Conservation (phyloP, 2,113 vertebrate species). For the Tyto alba region DNA sequence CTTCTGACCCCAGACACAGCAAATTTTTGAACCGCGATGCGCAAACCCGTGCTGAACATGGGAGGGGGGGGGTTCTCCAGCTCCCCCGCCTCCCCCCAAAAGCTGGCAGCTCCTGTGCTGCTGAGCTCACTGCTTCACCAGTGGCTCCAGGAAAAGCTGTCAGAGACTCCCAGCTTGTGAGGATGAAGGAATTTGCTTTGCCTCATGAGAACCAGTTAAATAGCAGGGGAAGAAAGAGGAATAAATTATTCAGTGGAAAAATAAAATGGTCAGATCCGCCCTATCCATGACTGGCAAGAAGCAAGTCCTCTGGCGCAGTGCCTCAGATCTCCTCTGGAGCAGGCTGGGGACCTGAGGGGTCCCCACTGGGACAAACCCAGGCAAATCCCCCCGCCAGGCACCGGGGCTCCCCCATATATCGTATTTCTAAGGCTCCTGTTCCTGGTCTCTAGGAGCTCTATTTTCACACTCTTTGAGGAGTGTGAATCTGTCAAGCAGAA, state of each 20-base stretch:
- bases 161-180: background rate
- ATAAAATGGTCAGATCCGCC: background rate
- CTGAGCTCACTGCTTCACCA: background rate
- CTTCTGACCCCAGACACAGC: background rate
- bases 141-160: background rate
- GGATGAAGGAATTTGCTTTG: background rate
- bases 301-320: background rate
- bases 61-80: background rate
- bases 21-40: background rate
- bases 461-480: background rate
- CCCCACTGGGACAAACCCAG: accelerated
- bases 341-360: background rate
- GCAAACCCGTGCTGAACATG: accelerated
- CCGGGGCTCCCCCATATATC: background rate
- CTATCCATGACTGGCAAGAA: background rate
- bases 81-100: accelerated
- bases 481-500: conserved; percentile 40
- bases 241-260: background rate
- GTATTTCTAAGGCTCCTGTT: background rate
- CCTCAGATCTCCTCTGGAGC: background rate
- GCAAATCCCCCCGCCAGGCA: background rate
- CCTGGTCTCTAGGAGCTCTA: background rate
- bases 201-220: background rate
- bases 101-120: background rate
- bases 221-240: background rate